Percentiles rank a stretch among this genome's conserved stretches.
phyloP scores from a whole-genome alignment of 2,888 invertebrate genomes.

The Megalurothrips usitatus region DNA sequence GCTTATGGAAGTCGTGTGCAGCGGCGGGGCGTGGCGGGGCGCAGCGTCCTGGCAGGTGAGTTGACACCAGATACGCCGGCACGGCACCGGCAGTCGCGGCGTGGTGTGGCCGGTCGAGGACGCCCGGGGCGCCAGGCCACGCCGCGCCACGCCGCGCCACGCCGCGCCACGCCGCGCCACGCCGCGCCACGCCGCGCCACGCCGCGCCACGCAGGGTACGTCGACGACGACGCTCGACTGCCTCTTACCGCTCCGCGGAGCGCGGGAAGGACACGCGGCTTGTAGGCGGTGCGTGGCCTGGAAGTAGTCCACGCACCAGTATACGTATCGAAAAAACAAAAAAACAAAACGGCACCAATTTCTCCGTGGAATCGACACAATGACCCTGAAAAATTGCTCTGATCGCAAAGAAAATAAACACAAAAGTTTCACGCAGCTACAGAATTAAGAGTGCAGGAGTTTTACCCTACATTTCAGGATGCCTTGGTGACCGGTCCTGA shows the following conservation, averaged over 20 bases:
- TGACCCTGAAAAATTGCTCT: too few relatives aligned
- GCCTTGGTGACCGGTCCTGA: background rate
- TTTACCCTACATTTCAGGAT: too few relatives aligned
- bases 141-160: too few relatives aligned
- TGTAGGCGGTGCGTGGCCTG: too few relatives aligned
- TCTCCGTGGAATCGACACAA: too few relatives aligned
- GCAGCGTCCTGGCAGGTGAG: background rate
- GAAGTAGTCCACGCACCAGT: too few relatives aligned
- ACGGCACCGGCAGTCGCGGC: too few relatives aligned
- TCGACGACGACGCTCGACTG: background rate
- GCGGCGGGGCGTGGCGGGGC: background rate
- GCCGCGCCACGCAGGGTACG: background rate
- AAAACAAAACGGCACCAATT: too few relatives aligned
- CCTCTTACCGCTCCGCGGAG: background rate
- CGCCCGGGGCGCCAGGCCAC: background rate
- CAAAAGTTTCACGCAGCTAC: too few relatives aligned
- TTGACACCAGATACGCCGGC: background rate
- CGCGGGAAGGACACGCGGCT: background rate
- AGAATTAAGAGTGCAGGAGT: too few relatives aligned
- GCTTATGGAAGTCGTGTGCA: background rate
- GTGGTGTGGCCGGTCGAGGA: background rate
- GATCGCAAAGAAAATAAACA: too few relatives aligned
- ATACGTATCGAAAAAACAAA: too few relatives aligned
- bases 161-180: background rate
- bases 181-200: background rate